Evolutionary conservation across 2,113 vertebrate species (phyloP).

Genomic region (Xiphophorus hellerii): DNA sequence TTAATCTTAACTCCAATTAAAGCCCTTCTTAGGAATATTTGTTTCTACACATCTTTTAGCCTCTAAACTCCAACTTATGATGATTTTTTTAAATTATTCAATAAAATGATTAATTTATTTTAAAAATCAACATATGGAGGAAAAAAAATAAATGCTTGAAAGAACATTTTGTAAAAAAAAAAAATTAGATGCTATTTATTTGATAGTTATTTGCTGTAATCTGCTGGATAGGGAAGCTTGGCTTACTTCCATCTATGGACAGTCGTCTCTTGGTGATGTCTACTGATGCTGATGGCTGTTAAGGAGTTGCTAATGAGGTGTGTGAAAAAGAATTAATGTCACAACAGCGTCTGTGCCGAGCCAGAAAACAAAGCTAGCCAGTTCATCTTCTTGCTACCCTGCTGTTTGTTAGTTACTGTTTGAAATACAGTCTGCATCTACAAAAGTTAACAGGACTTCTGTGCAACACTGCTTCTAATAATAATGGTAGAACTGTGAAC

Average conservation of each 20-base stretch:
- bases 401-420: not conserved
- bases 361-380: not conserved
- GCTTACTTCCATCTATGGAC: not conserved
- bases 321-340: not conserved
- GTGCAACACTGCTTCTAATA: too few species aligned
- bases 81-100: constrained; percentile 2
- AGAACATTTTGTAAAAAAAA: not conserved
- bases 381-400: not conserved
- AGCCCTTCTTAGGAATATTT: constrained; percentile 57
- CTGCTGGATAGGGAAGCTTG: constrained; percentile 1
- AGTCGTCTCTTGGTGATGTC: not conserved
- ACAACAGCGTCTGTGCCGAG: not conserved
- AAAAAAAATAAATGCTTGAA: not conserved
- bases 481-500: not conserved
- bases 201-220: not conserved
- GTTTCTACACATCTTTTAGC: constrained; percentile 13
- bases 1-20: constrained; percentile 72
- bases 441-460: too few species aligned
- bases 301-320: not conserved
- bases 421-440: not conserved
- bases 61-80: constrained; percentile 10
- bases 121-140: not conserved
- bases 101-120: constrained; percentile 13
- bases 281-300: not conserved
- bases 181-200: not conserved